phyloP scores from a whole-genome alignment of 1,140 invertebrate genomes.

The Streblospio benedicti region DNA sequence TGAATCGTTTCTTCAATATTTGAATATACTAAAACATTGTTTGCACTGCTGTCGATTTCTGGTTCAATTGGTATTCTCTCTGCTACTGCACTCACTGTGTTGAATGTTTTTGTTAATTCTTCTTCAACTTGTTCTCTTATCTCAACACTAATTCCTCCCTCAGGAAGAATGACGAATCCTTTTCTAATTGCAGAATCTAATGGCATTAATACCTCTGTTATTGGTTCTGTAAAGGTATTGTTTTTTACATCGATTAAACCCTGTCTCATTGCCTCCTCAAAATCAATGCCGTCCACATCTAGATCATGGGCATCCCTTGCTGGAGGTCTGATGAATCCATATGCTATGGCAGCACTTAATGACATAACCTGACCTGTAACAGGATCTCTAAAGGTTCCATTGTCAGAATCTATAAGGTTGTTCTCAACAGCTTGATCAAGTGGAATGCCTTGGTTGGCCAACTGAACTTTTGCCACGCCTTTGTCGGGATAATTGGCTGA shows the following conservation, averaged over 20 bases:
- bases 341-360: slow-evolving; percentile 26
- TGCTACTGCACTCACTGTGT: neutral
- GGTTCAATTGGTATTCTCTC: neutral
- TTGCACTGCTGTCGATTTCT: neutral
- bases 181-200: slow-evolving; percentile 66
- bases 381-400: slow-evolving; percentile 71
- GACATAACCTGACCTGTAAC: slow-evolving; percentile 56
- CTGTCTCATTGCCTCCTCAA: slow-evolving; percentile 27
- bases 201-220: slow-evolving; percentile 58
- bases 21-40: neutral
- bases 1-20: neutral
- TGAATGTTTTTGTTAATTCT: neutral
- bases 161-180: slow-evolving; percentile 7
- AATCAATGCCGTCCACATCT: slow-evolving; percentile 13
- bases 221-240: slow-evolving; percentile 69
- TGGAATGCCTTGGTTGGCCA: neutral
- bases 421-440: slow-evolving; percentile 44
- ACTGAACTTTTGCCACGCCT: slow-evolving; percentile 1
- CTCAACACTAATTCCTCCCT: slow-evolving; percentile 11
- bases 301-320: neutral
- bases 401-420: slow-evolving; percentile 69
- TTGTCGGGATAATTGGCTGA: neutral
- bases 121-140: slow-evolving; percentile 6
- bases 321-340: slow-evolving; percentile 12
- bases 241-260: slow-evolving; percentile 53